Evolutionary conservation across 1,140 invertebrate species (phyloP), one percentile per base, ranked within the genome.

Genomic region (Ceratosolen solmsi): DNA sequence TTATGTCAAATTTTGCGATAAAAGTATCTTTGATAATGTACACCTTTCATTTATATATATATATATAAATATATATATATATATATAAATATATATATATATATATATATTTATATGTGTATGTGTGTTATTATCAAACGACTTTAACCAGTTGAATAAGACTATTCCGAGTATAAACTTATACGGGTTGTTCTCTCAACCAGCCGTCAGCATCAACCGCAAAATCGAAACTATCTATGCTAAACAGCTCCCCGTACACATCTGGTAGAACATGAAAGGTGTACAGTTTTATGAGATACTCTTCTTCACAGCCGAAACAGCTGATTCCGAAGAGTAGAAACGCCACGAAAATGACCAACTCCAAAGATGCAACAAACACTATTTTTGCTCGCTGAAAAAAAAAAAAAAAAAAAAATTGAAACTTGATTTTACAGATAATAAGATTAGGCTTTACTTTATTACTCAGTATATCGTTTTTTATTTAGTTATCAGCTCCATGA

Each of bases 161-260:
- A 60, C n/a, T n/a, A 63, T 33, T 11, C 15, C 33, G 3, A n/a
- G 15, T 7, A 20, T 36, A 63, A 38, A 33, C 4, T n/a, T 22
- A 4, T 27, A 38, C 17, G 36, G 63, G 4, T 22, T 9, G 3
- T 38, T 68, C 15, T 68, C 15, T 38, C 33, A 38, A 38, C 1
- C 27, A n/a, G 20, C 36, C 33, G 63, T 68, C 63, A 68, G 38
- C 22, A 17, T 68, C 36, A 8, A 68, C 36, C 17, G 20, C 63
- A 20, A 68, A 68, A 68, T 33, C 63, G 63, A 68, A 38, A 68
- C 63, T 68, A 38, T 68, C 33, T 0, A 68, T 38, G 36, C 63
- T 68, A 68, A 68, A 38, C 63, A 38, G 33, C 33, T 68, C 33
- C 33, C n/a, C 27, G 2, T 68, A 68, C 17, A 68, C 63, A 68